Evolutionary conservation across 2,113 vertebrate species (phyloP).

Genomic region (Pontoporia blainvillei): DNA sequence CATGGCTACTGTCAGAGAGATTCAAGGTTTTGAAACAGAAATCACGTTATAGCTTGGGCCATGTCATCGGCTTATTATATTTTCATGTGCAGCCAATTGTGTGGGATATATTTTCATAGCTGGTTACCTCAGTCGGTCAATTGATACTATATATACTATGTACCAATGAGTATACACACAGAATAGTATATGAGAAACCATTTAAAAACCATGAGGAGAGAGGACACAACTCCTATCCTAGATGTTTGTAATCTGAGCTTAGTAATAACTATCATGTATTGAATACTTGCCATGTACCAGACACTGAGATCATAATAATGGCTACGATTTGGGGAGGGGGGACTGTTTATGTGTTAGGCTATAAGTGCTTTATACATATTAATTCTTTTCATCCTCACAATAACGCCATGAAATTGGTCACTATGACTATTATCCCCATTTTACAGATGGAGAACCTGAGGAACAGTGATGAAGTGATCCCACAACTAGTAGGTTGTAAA

Average conservation of each 20-base stretch:
- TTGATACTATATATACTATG: background rate
- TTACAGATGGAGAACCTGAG: background rate
- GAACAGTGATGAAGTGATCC: background rate
- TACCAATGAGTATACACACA: background rate
- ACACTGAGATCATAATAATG: background rate
- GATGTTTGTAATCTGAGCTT: background rate
- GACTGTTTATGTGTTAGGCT: background rate
- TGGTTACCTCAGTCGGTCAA: background rate
- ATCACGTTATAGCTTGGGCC: background rate
- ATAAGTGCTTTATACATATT: background rate
- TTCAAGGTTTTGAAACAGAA: background rate
- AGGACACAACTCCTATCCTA: background rate
- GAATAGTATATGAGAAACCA: background rate
- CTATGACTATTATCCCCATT: background rate
- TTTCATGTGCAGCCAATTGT: background rate
- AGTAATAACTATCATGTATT: background rate
- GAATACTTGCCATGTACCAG: background rate
- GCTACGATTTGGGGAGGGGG: background rate
- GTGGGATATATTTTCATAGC: background rate
- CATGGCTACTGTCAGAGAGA: background rate
- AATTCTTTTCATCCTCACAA: background rate
- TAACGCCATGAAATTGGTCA: background rate
- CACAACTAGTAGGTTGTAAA: background rate
- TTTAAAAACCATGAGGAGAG: background rate
- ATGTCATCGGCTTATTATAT: background rate